Percentiles rank a stretch among this genome's conserved stretches.
Evolutionary conservation across 2,113 vertebrate genomes (phyloP).

Genomic region (Muntiacus reevesi): DNA sequence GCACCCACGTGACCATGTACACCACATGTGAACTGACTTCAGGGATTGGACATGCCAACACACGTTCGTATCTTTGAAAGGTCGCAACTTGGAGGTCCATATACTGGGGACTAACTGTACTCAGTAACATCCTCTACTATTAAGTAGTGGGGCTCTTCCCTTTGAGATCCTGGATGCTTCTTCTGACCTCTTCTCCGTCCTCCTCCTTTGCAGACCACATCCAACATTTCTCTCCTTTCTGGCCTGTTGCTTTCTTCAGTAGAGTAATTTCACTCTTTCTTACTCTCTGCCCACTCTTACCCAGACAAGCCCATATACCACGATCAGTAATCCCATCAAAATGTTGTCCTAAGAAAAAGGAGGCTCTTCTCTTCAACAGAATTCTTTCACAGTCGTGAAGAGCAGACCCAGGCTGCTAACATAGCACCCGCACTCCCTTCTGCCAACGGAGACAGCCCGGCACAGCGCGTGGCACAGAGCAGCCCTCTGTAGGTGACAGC

Average conservation of each 20-base stretch:
- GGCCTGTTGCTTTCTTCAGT: not conserved
- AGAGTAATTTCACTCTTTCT: not conserved
- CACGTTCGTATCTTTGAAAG: not conserved
- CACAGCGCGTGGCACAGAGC: fast-evolving
- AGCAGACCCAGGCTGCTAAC: not conserved
- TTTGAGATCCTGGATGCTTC: not conserved
- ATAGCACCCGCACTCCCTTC: not conserved
- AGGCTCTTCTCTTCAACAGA: not conserved
- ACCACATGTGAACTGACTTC: not conserved
- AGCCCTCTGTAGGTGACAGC: fast-evolving
- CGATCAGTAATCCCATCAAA: not conserved
- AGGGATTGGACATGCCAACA: not conserved
- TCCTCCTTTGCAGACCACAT: not conserved
- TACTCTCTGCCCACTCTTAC: not conserved
- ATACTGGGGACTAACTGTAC: not conserved
- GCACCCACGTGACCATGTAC: not conserved
- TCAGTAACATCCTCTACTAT: not conserved
- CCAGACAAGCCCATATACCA: not conserved
- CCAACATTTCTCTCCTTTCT: not conserved
- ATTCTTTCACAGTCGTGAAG: not conserved
- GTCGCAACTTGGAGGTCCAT: not conserved
- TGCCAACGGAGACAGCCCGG: too few relatives aligned
- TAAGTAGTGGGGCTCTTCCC: not conserved
- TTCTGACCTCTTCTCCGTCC: too few relatives aligned
- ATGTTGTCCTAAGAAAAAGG: not conserved